These are phyloP conservation scores for Phorcus lineatus DNA, from an alignment of 2,888 invertebrate species.

Conservation along the genomic window DNA sequence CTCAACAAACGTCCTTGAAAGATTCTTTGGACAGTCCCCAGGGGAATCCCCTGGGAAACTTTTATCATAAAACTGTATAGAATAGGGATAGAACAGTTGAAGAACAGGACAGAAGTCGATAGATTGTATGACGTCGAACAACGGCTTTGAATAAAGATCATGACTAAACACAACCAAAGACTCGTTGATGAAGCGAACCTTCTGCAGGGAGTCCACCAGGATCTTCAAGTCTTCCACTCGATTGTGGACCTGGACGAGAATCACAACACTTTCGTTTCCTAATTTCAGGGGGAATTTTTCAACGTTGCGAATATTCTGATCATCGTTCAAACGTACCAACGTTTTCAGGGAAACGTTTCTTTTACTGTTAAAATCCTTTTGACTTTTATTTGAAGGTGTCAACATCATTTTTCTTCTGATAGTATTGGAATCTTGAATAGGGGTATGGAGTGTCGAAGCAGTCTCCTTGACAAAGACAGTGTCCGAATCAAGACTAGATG, in stretches of 20 bases:
- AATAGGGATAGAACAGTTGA: slow-evolving; percentile 20
- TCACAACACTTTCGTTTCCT: not conserved
- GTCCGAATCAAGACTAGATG: no score
- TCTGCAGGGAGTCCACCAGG: slow-evolving; percentile 9
- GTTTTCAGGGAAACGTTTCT: not conserved
- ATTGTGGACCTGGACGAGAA: slow-evolving; percentile 17
- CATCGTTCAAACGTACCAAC: not conserved
- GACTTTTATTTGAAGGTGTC: no score
- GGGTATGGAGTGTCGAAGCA: no score
- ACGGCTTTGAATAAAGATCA: not conserved
- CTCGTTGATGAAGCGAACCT: slow-evolving; percentile 1
- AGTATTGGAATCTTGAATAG: no score
- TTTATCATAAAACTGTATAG: slow-evolving; percentile 2
- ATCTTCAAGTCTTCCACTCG: not conserved
- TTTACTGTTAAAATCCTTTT: not conserved
- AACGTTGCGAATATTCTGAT: not conserved
- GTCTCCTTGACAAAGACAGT: no score
- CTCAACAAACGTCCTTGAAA: not conserved
- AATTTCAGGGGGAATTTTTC: not conserved
- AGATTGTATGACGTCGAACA: not conserved
- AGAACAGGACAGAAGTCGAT: slow-evolving; percentile 27
- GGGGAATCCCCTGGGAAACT: not conserved
- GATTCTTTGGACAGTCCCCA: slow-evolving; percentile 10
- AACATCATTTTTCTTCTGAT: no score
- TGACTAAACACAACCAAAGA: slow-evolving; percentile 26